Evolutionary conservation across 2,888 invertebrate genomes (phyloP).

Genomic region (Achlya flavicornis): DNA sequence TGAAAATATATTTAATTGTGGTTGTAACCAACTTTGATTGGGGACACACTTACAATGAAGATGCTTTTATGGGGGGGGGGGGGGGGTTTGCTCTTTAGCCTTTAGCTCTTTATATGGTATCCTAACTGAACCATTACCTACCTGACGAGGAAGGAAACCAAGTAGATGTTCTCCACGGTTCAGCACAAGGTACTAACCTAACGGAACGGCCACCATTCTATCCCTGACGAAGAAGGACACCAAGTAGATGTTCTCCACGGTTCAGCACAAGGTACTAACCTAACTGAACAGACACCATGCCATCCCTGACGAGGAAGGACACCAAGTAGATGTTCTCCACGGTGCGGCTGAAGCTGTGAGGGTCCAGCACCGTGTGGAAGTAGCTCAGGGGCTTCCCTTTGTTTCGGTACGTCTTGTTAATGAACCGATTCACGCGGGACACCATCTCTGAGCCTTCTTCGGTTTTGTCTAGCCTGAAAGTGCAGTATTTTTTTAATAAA

Average conservation of each 20-base stretch:
- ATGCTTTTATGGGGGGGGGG: too few species aligned
- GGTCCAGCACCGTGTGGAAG: conserved; percentile 84
- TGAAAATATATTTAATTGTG: too few species aligned
- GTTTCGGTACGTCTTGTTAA: conserved; percentile 67
- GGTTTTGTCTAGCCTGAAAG: conserved; percentile 69
- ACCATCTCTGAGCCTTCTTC: conserved; percentile 84
- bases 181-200: conserved; percentile 42
- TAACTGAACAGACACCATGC: conserved; percentile 72
- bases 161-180: conserved; percentile 86
- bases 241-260: too few species aligned
- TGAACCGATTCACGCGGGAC: conserved; percentile 72
- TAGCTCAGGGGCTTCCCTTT: conserved; percentile 79
- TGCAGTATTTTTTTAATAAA: conserved; percentile 12
- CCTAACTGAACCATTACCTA: conserved; percentile 81
- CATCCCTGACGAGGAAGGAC: conserved; percentile 85
- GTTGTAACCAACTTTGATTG: too few species aligned
- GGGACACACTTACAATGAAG: too few species aligned
- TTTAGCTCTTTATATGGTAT: too few species aligned
- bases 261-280: conserved; percentile 54
- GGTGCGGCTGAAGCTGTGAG: conserved; percentile 82
- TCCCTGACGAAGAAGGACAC: too few species aligned
- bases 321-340: conserved; percentile 87
- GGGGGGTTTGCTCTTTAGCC: too few species aligned
- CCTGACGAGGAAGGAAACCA: conserved; percentile 84
- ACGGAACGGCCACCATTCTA: too few species aligned